Evolutionary conservation across 2,797 vertebrate species (phyloP).

Genomic region (Picus viridis): DNA sequence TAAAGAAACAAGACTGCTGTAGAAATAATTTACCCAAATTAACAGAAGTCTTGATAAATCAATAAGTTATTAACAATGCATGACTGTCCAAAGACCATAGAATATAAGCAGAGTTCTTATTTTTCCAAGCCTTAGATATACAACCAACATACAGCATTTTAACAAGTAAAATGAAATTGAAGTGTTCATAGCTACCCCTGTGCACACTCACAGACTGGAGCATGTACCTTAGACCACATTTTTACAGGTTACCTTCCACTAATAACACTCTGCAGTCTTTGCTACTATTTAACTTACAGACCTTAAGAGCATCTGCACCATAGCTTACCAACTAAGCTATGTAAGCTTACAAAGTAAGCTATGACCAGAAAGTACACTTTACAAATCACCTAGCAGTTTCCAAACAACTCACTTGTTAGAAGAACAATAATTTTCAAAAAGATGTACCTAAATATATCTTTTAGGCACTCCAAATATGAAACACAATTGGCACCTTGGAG

Average conservation of each 20-base stretch:
- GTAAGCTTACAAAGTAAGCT: not conserved
- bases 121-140: not conserved
- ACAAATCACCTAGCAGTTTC: not conserved
- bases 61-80: not conserved
- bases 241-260: not conserved
- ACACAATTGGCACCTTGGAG: not conserved
- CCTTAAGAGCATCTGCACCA: not conserved
- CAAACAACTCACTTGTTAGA: not conserved
- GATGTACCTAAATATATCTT: not conserved
- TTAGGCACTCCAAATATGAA: not conserved
- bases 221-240: not conserved
- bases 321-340: not conserved
- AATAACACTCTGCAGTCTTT: not conserved
- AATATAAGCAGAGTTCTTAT: rapidly evolving
- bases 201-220: not conserved
- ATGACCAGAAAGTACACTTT: not conserved
- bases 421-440: not conserved
- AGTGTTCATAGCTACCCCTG: not conserved
- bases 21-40: not conserved
- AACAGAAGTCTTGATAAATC: not conserved
- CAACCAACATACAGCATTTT: not conserved
- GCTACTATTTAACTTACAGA: not conserved
- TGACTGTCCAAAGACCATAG: not conserved
- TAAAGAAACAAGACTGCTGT: not conserved
- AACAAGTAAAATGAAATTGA: not conserved